phyloP scores from a whole-genome alignment of 2,888 invertebrate species.

The Didymodactylos carnosus region DNA sequence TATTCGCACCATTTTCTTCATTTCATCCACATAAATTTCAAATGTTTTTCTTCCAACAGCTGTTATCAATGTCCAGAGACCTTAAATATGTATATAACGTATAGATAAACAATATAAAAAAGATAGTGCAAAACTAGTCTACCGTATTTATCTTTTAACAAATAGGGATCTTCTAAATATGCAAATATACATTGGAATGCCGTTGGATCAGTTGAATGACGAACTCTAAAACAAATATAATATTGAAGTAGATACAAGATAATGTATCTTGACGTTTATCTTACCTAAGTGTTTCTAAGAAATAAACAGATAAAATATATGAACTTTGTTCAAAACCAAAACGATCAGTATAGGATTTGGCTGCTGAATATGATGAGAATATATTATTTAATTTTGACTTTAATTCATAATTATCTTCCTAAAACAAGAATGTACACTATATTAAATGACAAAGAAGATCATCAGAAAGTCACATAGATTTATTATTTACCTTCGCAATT shows the following conservation, averaged over 20 bases:
- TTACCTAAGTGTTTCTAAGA: conserved; percentile 73
- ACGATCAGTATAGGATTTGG: conserved; percentile 66
- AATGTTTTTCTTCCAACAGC: background rate
- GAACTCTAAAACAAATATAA: conserved; percentile 37
- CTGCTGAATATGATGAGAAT: conserved; percentile 59
- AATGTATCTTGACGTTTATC: conserved; percentile 15
- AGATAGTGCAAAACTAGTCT: background rate
- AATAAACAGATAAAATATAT: conserved; percentile 80
- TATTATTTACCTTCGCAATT: background rate
- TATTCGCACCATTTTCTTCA: background rate
- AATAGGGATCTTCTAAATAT: conserved; percentile 59
- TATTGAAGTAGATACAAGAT: background rate
- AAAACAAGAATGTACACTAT: conserved; percentile 15
- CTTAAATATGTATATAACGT: background rate
- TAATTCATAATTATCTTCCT: conserved; percentile 68
- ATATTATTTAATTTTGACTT: conserved; percentile 66
- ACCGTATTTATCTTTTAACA: conserved; percentile 33
- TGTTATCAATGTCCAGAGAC: conserved; percentile 19
- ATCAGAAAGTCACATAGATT: background rate
- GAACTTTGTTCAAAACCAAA: conserved; percentile 87
- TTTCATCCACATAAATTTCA: background rate
- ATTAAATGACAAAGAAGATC: conserved; percentile 7
- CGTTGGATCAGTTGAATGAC: conserved; percentile 24
- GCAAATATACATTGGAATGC: conserved; percentile 67
- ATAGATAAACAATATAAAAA: background rate